Base-by-base conservation (phyloP, 2,797 vertebrate genomes). In the Crax fasciolata region DNA sequence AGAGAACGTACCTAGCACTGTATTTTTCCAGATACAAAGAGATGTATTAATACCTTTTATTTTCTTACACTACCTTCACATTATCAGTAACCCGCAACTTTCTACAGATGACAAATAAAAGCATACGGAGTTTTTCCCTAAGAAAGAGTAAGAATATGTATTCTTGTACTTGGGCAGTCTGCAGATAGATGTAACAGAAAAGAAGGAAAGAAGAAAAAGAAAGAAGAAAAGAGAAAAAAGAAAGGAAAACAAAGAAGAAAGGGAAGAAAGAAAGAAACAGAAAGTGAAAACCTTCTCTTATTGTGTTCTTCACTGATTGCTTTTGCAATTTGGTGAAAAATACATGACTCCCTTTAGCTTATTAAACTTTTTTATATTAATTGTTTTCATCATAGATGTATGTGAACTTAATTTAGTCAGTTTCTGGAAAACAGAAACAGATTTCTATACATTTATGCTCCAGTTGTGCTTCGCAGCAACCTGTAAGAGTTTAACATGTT, bases 11-110 rank as follows among this genome's bases (percentile, higher is more conserved):
- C 70, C 49, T 79, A 39, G 32, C 66, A 8, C 83, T 84, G 6
- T 67, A 4, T 44, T 81, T 76, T 91, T 86, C 48, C 23, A 38
- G 63, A 76, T 79, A 90, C 28, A 90, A 81, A 92, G 63, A 84
- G 74, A 71, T 82, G 52, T 78, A 67, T 90, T 92, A 94, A 66
- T 84, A 63, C 43, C 57, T 92, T 93, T 88, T 92, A 41, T 91
- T 94, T 94, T 52, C 73, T 65, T 39, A 5, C 0, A 0, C 58
- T 87, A 5, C 38, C 38, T 24, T 87, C 49, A 24, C 51, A 21
- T 89, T 79, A 44, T 76, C 80, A 65, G 70, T 71, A 84, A 62
- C 41, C 39, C 74, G 73, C 43, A 75, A 85, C 58, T 72, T 87
- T 94, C 63, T 76, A 10, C 11, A 55, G 58, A 76, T 2, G 2